These are phyloP conservation scores for Halocynthia aurantium DNA, from an alignment of 23 tunicate genomes.

Conservation along the genomic window DNA sequence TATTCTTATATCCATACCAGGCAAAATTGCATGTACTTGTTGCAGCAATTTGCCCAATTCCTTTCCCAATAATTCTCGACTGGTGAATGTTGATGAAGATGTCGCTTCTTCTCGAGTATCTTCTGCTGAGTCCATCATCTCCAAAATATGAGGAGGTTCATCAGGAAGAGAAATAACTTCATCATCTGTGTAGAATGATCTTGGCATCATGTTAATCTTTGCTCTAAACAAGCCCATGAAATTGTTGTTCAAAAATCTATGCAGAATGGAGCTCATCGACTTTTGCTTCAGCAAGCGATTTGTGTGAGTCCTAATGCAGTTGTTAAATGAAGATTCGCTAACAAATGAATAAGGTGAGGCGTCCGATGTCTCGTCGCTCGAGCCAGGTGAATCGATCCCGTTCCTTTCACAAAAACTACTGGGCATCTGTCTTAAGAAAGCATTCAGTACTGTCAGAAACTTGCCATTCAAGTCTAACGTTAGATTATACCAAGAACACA, in stretches of 20 bases:
- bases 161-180: no score
- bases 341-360: not conserved
- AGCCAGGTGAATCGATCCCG: not conserved
- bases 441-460: conserved; percentile 22
- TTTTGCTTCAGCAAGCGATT: conserved; percentile 11
- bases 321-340: conserved; percentile 5
- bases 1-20: no score
- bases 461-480: conserved; percentile 26
- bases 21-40: no score
- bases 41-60: no score
- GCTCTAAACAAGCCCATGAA: conserved; percentile 12
- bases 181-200: not conserved
- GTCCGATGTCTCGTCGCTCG: not conserved
- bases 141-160: no score
- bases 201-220: conserved; percentile 16
- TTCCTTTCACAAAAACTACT: not conserved
- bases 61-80: no score
- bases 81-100: no score
- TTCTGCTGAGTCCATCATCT: no score
- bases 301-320: conserved; percentile 3
- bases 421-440: conserved; percentile 1
- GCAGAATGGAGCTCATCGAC: conserved; percentile 15
- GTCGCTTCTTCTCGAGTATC: no score
- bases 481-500: conserved; percentile 60
- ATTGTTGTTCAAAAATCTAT: not conserved